Evolutionary conservation across 2,797 vertebrate genomes (phyloP).

Genomic region (Cryptoblepharus egeriae): DNA sequence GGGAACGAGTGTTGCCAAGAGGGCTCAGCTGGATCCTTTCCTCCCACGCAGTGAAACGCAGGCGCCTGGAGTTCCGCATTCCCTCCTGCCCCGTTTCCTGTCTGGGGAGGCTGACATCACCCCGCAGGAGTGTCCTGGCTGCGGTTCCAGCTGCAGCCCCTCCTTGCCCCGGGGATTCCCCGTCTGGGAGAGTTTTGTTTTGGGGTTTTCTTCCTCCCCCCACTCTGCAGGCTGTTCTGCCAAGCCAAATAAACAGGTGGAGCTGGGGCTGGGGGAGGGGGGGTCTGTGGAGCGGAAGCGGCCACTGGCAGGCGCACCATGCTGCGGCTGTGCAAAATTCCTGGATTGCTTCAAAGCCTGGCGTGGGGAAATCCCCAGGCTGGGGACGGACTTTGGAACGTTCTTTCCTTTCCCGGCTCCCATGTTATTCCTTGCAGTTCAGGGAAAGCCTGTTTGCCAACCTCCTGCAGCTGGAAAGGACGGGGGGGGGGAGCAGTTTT

Average conservation of each 20-base stretch:
- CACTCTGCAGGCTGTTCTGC: background rate
- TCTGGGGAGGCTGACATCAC: no score
- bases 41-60: background rate
- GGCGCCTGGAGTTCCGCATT: background rate
- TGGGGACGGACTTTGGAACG: background rate
- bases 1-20: no score
- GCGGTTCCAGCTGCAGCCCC: no score
- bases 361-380: constrained; percentile 7
- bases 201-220: background rate
- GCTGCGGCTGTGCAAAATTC: background rate
- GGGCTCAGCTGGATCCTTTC: no score
- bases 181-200: background rate
- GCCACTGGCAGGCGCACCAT: no score
- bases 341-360: constrained; percentile 23
- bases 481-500: no score
- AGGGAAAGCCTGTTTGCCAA: background rate
- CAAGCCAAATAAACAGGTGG: background rate
- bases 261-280: no score
- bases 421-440: background rate
- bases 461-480: no score
- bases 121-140: background rate
- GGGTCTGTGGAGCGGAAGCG: background rate
- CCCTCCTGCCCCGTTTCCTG: no score
- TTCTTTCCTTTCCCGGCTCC: no score
- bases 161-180: background rate